phyloP scores from a whole-genome alignment of 2,888 invertebrate species.

The Adela reaumurella region DNA sequence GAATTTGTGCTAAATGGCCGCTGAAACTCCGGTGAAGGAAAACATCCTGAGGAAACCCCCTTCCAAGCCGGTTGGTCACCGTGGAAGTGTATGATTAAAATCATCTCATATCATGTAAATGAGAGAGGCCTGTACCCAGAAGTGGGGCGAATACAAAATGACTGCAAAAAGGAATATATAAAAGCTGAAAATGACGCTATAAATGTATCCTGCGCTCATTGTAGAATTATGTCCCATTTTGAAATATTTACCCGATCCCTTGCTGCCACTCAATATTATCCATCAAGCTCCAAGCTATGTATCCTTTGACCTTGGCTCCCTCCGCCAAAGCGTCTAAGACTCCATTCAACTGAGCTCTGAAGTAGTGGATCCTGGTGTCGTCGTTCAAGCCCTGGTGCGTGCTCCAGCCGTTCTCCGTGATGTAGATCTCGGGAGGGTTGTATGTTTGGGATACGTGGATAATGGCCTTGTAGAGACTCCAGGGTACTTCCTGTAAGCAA shows the following conservation, averaged over 20 bases:
- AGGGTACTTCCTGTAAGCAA: conserved; percentile 24
- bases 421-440: conserved; percentile 48
- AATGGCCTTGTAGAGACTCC: conserved; percentile 28
- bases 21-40: too few relatives aligned
- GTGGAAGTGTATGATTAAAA: too few relatives aligned
- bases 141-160: too few relatives aligned
- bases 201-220: too few relatives aligned
- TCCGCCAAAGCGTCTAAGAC: conserved; percentile 38
- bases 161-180: too few relatives aligned
- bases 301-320: conserved; percentile 45
- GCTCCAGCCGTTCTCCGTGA: conserved; percentile 62
- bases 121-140: too few relatives aligned
- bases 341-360: conserved; percentile 36
- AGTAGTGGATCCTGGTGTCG: conserved; percentile 35
- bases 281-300: conserved; percentile 61
- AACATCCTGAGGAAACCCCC: too few relatives aligned
- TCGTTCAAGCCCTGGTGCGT: conserved; percentile 37
- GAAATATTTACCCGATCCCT: conserved; percentile 53
- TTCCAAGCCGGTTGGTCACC: too few relatives aligned
- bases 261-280: conserved; percentile 64
- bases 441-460: conserved; percentile 38
- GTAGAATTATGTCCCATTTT: too few relatives aligned
- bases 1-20: too few relatives aligned
- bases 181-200: too few relatives aligned
- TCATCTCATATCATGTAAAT: too few relatives aligned